A percentile compares a stretch with the other conserved stretches of the same genome.
phyloP scores from a whole-genome alignment of 2,113 vertebrate species.

The Mastomys coucha region DNA sequence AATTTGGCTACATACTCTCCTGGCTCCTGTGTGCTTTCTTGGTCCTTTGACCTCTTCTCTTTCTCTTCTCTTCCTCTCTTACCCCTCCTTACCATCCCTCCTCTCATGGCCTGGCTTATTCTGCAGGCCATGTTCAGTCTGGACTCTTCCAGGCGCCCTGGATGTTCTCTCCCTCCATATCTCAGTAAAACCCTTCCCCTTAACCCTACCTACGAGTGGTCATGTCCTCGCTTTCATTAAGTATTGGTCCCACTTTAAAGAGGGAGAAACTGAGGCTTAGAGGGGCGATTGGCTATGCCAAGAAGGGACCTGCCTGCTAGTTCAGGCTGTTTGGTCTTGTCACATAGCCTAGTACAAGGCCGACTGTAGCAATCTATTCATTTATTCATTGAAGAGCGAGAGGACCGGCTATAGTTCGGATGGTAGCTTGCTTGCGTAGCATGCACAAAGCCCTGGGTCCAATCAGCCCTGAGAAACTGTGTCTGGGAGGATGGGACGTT shows the following conservation, averaged over 20 bases:
- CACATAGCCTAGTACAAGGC: background rate
- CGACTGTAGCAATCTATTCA: too few relatives aligned
- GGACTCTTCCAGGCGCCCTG: background rate
- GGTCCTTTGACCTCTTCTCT: background rate
- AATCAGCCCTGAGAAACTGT: background rate
- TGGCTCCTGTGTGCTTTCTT: background rate
- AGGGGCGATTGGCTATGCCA: background rate
- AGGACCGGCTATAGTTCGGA: background rate
- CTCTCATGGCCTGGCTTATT: background rate
- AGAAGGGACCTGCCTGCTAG: background rate
- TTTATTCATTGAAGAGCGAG: background rate
- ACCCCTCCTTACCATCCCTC: background rate
- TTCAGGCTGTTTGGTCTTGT: background rate
- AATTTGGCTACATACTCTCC: background rate
- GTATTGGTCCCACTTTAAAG: background rate
- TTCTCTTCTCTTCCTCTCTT: background rate
- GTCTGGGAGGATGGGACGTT: background rate
- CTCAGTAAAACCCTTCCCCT: background rate
- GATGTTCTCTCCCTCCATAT: background rate
- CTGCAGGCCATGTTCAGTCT: background rate
- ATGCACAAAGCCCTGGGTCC: background rate
- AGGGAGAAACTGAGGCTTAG: background rate
- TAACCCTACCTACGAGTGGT: background rate
- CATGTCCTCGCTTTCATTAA: background rate
- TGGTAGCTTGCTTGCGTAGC: background rate